Percentiles rank a stretch among this genome's conserved stretches.
Conservation (phyloP, 2,113 vertebrate genomes). For the Antigone vipio region DNA sequence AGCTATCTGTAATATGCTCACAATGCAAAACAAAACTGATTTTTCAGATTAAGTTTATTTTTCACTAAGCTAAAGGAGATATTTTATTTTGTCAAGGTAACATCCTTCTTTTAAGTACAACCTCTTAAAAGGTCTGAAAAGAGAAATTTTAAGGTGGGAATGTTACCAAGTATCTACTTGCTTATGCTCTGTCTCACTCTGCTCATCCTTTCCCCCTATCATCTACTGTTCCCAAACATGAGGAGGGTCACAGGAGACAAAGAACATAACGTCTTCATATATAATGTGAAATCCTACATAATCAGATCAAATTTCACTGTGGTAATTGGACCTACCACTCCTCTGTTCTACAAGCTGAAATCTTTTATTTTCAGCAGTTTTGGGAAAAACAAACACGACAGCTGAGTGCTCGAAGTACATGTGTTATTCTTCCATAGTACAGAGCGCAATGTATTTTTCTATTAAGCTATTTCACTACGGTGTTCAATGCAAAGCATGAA, state of each 20-base stretch:
- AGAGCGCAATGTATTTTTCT: background rate
- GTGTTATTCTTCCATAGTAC: background rate
- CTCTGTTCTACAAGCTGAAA: background rate
- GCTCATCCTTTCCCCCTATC: background rate
- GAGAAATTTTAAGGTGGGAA: background rate
- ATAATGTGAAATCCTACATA: background rate
- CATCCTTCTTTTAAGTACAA: background rate
- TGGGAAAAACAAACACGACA: background rate
- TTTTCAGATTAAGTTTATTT: background rate
- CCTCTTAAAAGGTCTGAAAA: background rate
- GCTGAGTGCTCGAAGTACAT: background rate
- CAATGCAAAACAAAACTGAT: rapidly evolving
- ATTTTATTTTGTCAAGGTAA: background rate
- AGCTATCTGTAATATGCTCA: background rate
- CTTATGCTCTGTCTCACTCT: background rate
- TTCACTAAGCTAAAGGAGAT: background rate
- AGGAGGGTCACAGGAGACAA: background rate
- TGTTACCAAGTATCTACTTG: background rate
- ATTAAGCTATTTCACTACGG: background rate
- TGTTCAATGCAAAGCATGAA: background rate
- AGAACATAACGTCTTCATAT: background rate
- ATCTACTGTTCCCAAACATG: background rate
- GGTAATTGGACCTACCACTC: background rate
- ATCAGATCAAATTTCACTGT: background rate
- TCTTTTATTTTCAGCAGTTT: background rate